Percentiles rank a stretch among this genome's conserved stretches.
These are phyloP conservation scores for Rhysida immarginata DNA, from an alignment of 1,140 invertebrate species.

Conservation along the genomic window DNA sequence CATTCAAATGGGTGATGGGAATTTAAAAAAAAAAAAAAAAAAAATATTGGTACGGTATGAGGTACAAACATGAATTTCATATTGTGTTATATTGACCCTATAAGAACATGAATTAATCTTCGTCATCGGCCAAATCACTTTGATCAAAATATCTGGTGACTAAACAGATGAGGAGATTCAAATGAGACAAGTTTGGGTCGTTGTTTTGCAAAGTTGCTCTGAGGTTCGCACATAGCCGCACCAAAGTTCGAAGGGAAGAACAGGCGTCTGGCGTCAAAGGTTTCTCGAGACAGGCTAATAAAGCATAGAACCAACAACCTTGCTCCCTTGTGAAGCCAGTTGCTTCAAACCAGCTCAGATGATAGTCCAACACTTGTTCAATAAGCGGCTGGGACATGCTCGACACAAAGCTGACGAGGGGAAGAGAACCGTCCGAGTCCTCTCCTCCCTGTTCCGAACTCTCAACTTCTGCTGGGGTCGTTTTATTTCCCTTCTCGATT, in stretches of 20 bases:
- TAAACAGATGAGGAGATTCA: conserved; percentile 44
- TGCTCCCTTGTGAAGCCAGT: conserved; percentile 29
- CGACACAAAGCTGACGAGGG: conserved; percentile 3
- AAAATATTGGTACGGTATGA: too few species aligned
- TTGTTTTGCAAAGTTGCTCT: conserved; percentile 36
- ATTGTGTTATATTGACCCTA: too few species aligned
- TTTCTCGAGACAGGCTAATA: conserved; percentile 39
- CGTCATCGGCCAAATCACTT: conserved; percentile 38
- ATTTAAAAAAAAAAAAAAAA: too few species aligned
- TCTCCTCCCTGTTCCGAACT: conserved; percentile 31
- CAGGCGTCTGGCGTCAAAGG: conserved; percentile 42
- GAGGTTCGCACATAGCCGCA: conserved; percentile 35
- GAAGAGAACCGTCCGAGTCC: conserved; percentile 24
- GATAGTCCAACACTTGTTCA: conserved; percentile 36
- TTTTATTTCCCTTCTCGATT: conserved; percentile 9
- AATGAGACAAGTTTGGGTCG: conserved; percentile 29
- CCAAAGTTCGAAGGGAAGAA: conserved; percentile 36
- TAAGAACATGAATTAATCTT: too few species aligned
- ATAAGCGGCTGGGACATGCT: conserved; percentile 25
- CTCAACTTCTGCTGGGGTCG: conserved; percentile 13
- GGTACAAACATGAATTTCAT: too few species aligned
- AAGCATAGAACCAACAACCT: conserved; percentile 43
- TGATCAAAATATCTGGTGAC: conserved; percentile 45
- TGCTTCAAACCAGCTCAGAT: conserved; percentile 33
- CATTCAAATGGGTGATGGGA: too few species aligned